Evolutionary conservation across 2,113 vertebrate species (phyloP).

Genomic region (Gorilla gorilla): DNA sequence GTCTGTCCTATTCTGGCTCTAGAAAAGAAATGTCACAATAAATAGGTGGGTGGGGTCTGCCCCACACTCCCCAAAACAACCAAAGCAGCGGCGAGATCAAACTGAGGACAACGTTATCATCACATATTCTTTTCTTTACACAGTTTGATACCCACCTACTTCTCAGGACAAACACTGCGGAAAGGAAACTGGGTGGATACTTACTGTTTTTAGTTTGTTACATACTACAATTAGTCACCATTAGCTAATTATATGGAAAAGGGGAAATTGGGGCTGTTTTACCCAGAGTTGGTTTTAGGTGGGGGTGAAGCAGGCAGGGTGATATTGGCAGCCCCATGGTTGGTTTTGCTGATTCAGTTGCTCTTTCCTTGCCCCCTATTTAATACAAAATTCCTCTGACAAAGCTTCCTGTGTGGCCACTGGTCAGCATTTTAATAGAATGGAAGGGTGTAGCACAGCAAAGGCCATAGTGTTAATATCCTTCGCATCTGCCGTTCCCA

Average conservation of each 20-base stretch:
- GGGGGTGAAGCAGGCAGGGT: background rate
- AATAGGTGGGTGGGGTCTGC: slow-evolving; percentile 35
- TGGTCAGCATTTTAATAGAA: background rate
- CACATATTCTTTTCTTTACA: background rate
- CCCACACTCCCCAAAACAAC: background rate
- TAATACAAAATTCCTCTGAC: background rate
- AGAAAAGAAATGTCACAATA: slow-evolving; percentile 77
- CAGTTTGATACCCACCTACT: background rate
- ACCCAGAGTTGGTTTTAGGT: background rate
- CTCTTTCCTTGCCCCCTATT: background rate
- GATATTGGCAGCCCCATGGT: background rate
- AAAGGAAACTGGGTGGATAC: background rate
- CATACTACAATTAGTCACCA: background rate
- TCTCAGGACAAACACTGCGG: background rate
- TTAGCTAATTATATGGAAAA: background rate
- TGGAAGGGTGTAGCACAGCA: accelerated
- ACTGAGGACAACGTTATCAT: background rate
- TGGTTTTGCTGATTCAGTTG: background rate
- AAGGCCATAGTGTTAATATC: background rate
- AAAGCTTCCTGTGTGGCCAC: background rate
- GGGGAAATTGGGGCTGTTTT: accelerated
- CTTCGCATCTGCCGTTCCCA: background rate
- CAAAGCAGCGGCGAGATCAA: background rate
- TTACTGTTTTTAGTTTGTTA: background rate
- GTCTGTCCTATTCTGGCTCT: slow-evolving; percentile 77